Conservation (phyloP, 1,140 invertebrate species). For the Drosophila grimshawi region DNA sequence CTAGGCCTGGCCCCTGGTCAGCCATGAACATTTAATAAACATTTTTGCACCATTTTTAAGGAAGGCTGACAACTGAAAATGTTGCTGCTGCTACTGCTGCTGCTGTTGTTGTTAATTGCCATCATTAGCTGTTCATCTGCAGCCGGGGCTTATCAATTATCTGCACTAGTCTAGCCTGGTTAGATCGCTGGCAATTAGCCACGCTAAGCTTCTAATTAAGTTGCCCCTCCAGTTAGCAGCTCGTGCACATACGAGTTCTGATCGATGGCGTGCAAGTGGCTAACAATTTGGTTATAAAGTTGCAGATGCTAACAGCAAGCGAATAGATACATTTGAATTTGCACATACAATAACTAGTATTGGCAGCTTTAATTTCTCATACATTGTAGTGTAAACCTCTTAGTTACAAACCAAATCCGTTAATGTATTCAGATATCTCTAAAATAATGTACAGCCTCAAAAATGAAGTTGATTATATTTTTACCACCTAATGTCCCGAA, state of each 20-base stretch:
- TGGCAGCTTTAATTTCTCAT: slow-evolving; percentile 2
- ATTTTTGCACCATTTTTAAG: slow-evolving; percentile 77
- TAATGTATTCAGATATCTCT: not conserved
- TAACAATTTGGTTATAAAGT: slow-evolving; percentile 38
- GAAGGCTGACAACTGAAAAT: slow-evolving; percentile 39
- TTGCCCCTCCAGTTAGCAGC: slow-evolving; percentile 58
- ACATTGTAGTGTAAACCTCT: not conserved
- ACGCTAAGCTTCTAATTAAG: slow-evolving; percentile 79
- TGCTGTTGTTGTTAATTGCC: slow-evolving; percentile 67
- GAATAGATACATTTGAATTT: slow-evolving; percentile 13
- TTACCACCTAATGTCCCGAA: too few relatives aligned
- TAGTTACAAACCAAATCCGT: too few relatives aligned
- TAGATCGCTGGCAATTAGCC: slow-evolving; percentile 66
- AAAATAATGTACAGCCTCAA: too few relatives aligned
- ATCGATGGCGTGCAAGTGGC: slow-evolving; percentile 54
- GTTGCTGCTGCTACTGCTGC: slow-evolving; percentile 40
- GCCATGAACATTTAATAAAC: slow-evolving; percentile 75
- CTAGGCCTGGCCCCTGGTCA: slow-evolving; percentile 53
- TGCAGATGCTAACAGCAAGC: slow-evolving; percentile 13
- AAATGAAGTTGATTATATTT: too few relatives aligned
- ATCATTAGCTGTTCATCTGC: slow-evolving; percentile 79
- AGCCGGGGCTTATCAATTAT: slow-evolving; percentile 76
- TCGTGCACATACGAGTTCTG: slow-evolving; percentile 63
- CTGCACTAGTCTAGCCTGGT: slow-evolving; percentile 36
- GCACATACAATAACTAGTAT: slow-evolving; percentile 21